A percentile compares a stretch with the other conserved stretches of the same genome.
Conservation (phyloP, 2,113 vertebrate species). For the Neolamprologus longior region DNA sequence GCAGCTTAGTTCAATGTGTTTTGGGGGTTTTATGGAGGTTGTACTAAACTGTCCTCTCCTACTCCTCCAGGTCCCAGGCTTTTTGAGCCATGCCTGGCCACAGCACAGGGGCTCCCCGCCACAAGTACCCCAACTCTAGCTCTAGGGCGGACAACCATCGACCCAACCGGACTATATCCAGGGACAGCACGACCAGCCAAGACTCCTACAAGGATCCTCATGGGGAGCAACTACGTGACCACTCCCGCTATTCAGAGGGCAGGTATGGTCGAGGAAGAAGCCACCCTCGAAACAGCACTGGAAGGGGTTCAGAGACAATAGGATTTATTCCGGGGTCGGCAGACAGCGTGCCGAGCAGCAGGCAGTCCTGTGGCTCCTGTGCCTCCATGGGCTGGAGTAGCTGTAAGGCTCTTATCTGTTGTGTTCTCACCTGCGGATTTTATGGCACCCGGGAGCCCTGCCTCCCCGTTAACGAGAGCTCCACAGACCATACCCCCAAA, state of each 20-base stretch:
- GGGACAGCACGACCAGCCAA: conserved; percentile 64
- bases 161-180: conserved; percentile 45
- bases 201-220: conserved; percentile 67
- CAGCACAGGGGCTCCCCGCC: conserved; percentile 62
- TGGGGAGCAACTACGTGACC: conserved; percentile 39
- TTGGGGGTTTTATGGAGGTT: neutral
- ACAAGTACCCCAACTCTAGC: conserved; percentile 48
- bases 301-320: conserved; percentile 77
- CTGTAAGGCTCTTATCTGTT: conserved; percentile 70
- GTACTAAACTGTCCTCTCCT: neutral
- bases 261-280: conserved; percentile 62
- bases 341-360: conserved; percentile 62
- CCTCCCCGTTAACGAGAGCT: conserved; percentile 78
- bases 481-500: conserved; percentile 72
- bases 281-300: conserved; percentile 68
- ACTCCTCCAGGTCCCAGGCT: conserved; percentile 50
- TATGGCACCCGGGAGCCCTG: conserved; percentile 77
- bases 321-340: conserved; percentile 85
- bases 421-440: conserved; percentile 79
- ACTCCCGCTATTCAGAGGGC: conserved; percentile 39
- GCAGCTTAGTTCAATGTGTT: neutral
- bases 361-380: conserved; percentile 75
- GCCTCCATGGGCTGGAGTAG: conserved; percentile 76
- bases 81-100: conserved; percentile 83
- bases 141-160: conserved; percentile 67